A percentile compares a stretch with the other conserved stretches of the same genome.
Conservation (phyloP, 2,113 vertebrate genomes). For the Rafetus swinhoei region DNA sequence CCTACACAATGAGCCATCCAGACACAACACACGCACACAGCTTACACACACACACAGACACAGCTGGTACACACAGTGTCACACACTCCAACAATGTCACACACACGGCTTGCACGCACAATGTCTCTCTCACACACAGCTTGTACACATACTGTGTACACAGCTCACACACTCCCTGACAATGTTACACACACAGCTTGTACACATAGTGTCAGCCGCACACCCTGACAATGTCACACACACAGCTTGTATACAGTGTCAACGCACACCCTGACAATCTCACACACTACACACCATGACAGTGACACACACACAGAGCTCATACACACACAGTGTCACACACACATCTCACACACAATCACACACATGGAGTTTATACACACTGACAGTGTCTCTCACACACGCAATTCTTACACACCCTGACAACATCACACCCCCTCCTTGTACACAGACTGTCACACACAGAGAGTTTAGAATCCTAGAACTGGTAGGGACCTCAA, state of each 20-base stretch:
- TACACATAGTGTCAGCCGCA: no score
- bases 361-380: background rate
- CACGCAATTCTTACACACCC: no score
- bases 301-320: background rate
- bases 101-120: background rate
- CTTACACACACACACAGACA: background rate
- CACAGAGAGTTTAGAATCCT: no score
- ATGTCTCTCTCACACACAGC: no score
- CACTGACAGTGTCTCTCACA: background rate
- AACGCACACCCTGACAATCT: no score
- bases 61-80: background rate
- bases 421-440: no score
- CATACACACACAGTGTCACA: no score
- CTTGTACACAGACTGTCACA: no score
- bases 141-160: background rate
- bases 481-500: no score
- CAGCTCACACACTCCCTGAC: background rate
- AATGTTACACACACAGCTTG: no score
- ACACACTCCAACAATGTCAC: background rate
- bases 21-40: background rate
- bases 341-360: background rate
- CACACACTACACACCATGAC: no score
- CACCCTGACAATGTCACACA: background rate
- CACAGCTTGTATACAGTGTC: no score
- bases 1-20: conserved; percentile 30